These are phyloP conservation scores for Progne subis DNA, from an alignment of 2,113 vertebrate species.

Conservation along the genomic window DNA sequence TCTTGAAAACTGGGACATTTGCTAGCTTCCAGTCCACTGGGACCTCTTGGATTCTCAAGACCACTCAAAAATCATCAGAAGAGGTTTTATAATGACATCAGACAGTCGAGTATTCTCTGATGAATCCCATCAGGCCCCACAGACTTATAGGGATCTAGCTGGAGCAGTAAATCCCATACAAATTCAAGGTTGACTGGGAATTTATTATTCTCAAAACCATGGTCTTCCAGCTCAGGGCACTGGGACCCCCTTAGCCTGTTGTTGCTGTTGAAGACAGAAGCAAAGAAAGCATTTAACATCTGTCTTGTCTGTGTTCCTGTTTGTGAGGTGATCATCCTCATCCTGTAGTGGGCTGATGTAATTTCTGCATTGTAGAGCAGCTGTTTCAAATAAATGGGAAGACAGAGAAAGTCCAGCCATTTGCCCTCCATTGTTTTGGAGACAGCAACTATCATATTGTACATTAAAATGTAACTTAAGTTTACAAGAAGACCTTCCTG, in stretches of 20 bases:
- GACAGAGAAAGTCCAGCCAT: background rate
- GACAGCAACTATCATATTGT: background rate
- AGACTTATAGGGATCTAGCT: background rate
- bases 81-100: background rate
- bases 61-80: background rate
- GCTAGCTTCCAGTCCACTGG: background rate
- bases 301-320: background rate
- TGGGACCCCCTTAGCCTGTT: background rate
- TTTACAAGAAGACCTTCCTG: background rate
- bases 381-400: background rate
- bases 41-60: background rate
- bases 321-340: background rate
- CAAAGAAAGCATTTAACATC: background rate
- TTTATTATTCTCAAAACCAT: background rate
- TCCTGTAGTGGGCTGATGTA: fast-evolving
- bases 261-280: background rate
- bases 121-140: background rate
- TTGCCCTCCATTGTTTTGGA: background rate
- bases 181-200: background rate
- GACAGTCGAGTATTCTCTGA: background rate
- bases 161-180: background rate
- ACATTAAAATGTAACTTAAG: background rate
- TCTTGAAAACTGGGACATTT: background rate
- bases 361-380: background rate
- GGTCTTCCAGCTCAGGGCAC: background rate